These are phyloP conservation scores for Hydriomena furcata DNA, from an alignment of 2,888 invertebrate genomes.

Conservation along the genomic window DNA sequence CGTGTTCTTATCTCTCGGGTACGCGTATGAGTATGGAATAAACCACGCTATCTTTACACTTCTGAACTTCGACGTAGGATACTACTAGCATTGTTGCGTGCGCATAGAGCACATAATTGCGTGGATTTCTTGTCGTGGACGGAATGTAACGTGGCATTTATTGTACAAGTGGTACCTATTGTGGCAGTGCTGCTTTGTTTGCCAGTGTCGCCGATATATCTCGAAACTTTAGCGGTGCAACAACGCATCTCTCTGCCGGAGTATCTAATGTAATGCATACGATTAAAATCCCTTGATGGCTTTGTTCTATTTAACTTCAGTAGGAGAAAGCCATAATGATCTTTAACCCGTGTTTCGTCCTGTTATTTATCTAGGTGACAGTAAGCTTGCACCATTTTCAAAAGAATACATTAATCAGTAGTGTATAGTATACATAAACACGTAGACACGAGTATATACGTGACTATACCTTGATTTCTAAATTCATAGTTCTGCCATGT, in stretches of 20 bases:
- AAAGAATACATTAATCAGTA: no score
- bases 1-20: slow-evolving; percentile 73
- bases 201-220: slow-evolving; percentile 77
- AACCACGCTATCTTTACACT: slow-evolving; percentile 42
- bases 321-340: no score
- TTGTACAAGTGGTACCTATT: slow-evolving; percentile 67
- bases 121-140: slow-evolving; percentile 25
- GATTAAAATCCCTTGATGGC: slow-evolving; percentile 37
- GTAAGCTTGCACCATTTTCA: no score
- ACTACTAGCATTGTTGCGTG: slow-evolving; percentile 42
- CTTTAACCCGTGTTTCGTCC: no score
- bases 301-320: slow-evolving; percentile 17
- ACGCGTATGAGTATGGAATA: slow-evolving; percentile 55
- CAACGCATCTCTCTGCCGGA: slow-evolving; percentile 53
- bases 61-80: slow-evolving; percentile 40
- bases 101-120: slow-evolving; percentile 47
- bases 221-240: slow-evolving; percentile 70
- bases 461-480: no score
- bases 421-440: no score
- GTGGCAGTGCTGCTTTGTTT: slow-evolving; percentile 72
- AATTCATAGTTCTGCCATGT: not conserved
- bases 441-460: no score
- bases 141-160: slow-evolving; percentile 49
- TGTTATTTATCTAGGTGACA: no score
- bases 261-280: slow-evolving; percentile 47